Base-by-base conservation (phyloP, 2,888 invertebrate species). In the Acholoe squamosa region DNA sequence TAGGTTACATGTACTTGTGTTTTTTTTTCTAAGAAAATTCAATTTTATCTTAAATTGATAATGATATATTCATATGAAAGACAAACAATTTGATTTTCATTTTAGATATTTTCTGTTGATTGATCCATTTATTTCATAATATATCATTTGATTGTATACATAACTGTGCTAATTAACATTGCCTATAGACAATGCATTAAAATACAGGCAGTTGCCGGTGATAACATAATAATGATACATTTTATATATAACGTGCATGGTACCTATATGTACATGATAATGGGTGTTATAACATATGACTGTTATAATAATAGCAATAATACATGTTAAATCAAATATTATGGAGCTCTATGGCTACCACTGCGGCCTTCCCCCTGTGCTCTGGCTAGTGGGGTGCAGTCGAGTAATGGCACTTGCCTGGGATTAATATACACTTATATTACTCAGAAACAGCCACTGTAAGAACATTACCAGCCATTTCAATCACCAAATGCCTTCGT, bases 401-500 rank as follows among this genome's bases (percentile, higher is more conserved):
- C 14, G 3, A 28, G 31, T 61, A 71, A 71, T 71, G 71, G 71
- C 71, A 71, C 71, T 71, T 71, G 71, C n/a, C 71, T 71, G 71
- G 71, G 71, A 71, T 71, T 71, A 71, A n/a, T 22, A 71, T 71
- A 71, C 25, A 71, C 71, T 71, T 71, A 71, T 71, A 71, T 71
- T 71, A 43, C 43, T 43, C n/a, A 28, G 71, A 71, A 71, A 71
- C 14, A 71, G 71, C 71, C 19, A 5, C 25, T 14, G 25, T 71
- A 61, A 19, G 22, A 61, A n/a, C 61, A 61, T 25, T 28, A 25
- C 31, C 71, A 28, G 71, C 71, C 31, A 71, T n/a, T 71, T 28
- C 71, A n/a, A n/a, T 28, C 71, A 25, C 71, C 28, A 71, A 71
- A 71, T 71, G 71, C 71, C 71, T n/a, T 71, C 71, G 71, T 71